These are phyloP conservation scores for Unio delphinus DNA, from an alignment of 2,888 invertebrate genomes.

Conservation along the genomic window DNA sequence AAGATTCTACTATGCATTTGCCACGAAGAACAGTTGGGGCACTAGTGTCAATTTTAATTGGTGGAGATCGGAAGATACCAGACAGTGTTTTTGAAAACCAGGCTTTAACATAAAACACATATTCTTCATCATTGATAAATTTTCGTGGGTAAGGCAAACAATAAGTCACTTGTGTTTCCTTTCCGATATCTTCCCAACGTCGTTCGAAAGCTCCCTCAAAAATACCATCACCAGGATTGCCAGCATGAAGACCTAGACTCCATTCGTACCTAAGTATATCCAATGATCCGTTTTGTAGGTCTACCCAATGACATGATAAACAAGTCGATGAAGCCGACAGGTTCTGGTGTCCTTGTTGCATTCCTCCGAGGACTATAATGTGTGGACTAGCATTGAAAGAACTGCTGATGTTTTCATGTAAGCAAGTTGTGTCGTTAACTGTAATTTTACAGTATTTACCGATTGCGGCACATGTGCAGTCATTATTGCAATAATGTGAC, in stretches of 20 bases:
- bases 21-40: conserved; percentile 7
- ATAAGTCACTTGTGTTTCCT: no score
- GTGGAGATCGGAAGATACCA: neutral
- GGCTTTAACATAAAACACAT: conserved; percentile 6
- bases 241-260: no score
- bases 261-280: no score
- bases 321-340: conserved; percentile 22
- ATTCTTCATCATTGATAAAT: neutral
- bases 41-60: conserved; percentile 9
- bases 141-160: no score
- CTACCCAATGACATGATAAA: conserved; percentile 17
- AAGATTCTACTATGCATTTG: conserved; percentile 1
- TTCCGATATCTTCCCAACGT: no score
- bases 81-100: conserved; percentile 6
- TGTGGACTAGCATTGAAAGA: neutral
- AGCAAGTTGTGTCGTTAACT: conserved; percentile 7
- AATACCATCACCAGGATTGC: no score
- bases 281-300: no score
- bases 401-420: neutral
- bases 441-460: conserved; percentile 27
- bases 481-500: conserved; percentile 33
- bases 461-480: conserved; percentile 42
- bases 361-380: conserved; percentile 10
- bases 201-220: no score
- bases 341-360: neutral